Base-by-base conservation (phyloP, 2,113 vertebrate species). In the Centropus bengalensis region DNA sequence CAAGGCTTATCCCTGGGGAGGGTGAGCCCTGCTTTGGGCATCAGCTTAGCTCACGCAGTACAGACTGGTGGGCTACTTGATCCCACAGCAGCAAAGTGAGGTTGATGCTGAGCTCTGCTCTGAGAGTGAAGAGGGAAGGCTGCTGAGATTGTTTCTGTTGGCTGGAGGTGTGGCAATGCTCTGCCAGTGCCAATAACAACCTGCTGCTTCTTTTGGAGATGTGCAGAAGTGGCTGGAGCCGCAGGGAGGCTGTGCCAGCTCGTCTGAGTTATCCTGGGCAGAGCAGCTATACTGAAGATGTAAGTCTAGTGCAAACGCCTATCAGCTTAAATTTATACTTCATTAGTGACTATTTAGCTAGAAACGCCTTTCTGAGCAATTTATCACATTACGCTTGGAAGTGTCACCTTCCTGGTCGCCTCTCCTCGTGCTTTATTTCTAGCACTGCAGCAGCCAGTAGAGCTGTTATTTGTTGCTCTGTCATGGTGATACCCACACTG, bases 401-500 rank as follows among this genome's bases (percentile, higher is more conserved):
- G 40, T 5, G 9, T 51, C 42, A 42, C 49, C 23, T 67, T 71
- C 47, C 38, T 51, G 2, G 0, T 69, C 30, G 13, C 36, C 12
- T 76, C 44, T 76, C 32, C 9, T 18, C 5, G 2, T 0, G 1
- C 58, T 20, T 60, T 66, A n/a, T 15, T 88, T 70, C 42, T 44
- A 22, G 27, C 1, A 2, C 40, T 1, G 9, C 56, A 22, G 54
- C 71, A 60, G 36, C 59, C 79, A 4, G 20, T 14, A 11, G 70
- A 32, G 9, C 70, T 64, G 9, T 47, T 88, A 1, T 5, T 30
- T 62, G 26, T 23, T 68, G n/a, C 38, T 86, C 32, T 67, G 44
- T 26, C 18, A 1, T 2, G 12, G 33, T 24, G 62, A 23, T 36
- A 20, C 15, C 33, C 7, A 1, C 0, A 0, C 1, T 21, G 26